Evolutionary conservation across 2,113 vertebrate species (phyloP).

Genomic region (Psophia crepitans): DNA sequence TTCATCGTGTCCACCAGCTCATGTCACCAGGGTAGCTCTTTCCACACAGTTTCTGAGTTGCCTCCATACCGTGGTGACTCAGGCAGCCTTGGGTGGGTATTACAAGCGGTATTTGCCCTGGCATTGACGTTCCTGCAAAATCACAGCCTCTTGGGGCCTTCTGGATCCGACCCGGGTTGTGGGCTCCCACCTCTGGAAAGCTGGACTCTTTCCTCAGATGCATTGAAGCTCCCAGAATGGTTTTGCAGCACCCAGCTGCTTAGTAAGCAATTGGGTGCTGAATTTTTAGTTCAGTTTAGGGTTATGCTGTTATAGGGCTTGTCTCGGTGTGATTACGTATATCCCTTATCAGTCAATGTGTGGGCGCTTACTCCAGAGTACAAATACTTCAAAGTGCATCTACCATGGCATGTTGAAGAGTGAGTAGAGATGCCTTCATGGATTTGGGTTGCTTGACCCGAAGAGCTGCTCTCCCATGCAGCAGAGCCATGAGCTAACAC

Average conservation of each 20-base stretch:
- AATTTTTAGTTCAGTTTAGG: neutral
- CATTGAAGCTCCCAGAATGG: neutral
- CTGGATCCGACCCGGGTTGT: neutral
- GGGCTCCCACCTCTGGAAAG: neutral
- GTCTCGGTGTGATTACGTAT: neutral
- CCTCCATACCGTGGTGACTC: neutral
- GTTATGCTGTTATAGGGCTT: neutral
- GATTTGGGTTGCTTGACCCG: neutral
- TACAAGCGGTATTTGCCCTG: neutral
- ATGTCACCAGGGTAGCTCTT: neutral
- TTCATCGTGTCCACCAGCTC: neutral
- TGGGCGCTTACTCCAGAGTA: neutral
- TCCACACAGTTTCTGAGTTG: neutral
- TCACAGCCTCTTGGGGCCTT: neutral
- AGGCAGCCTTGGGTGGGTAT: neutral
- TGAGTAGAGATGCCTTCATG: neutral
- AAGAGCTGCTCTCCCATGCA: neutral
- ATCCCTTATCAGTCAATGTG: neutral
- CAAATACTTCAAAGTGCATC: neutral
- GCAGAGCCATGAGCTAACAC: fast-evolving
- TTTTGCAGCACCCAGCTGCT: neutral
- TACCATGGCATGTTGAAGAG: neutral
- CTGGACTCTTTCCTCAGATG: neutral
- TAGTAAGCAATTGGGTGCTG: neutral
- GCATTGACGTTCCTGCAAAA: neutral